A percentile compares a stretch with the other conserved stretches of the same genome.
Evolutionary conservation across 2,888 invertebrate genomes (phyloP).

Genomic region (Schrankia costaestrigalis): DNA sequence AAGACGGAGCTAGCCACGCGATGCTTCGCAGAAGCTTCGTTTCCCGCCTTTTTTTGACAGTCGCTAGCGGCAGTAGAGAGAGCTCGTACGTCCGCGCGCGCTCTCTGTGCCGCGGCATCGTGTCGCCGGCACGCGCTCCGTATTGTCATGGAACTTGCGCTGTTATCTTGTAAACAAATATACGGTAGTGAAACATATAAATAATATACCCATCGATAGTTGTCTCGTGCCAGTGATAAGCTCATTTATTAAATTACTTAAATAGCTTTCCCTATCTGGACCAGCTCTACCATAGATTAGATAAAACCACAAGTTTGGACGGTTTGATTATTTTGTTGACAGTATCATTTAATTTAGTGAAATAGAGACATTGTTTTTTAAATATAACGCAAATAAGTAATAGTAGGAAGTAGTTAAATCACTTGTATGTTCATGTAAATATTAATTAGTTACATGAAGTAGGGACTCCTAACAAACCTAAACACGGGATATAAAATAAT

Average conservation of each 20-base stretch:
- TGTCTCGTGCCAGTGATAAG: slow-evolving; percentile 48
- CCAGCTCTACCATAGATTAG: slow-evolving; percentile 35
- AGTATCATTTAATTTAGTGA: too few relatives aligned
- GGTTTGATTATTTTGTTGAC: too few relatives aligned
- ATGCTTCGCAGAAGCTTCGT: background rate
- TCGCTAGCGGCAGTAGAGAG: slow-evolving; percentile 36
- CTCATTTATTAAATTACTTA: slow-evolving; percentile 31
- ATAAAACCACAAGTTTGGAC: too few relatives aligned
- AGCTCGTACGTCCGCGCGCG: slow-evolving; percentile 29
- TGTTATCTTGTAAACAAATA: slow-evolving; percentile 7
- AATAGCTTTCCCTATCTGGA: too few relatives aligned
- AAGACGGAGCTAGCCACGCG: too few relatives aligned
- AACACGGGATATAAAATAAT: too few relatives aligned
- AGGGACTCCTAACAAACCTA: too few relatives aligned
- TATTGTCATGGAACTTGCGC: slow-evolving; percentile 5
- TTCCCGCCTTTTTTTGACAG: slow-evolving; percentile 58
- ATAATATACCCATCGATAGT: slow-evolving; percentile 32
- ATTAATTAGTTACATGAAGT: too few relatives aligned
- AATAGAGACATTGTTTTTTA: too few relatives aligned
- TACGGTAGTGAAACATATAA: slow-evolving; percentile 30
- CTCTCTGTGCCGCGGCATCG: slow-evolving; percentile 8
- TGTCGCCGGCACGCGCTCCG: slow-evolving; percentile 2
- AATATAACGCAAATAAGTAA: too few relatives aligned
- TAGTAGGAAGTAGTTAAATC: too few relatives aligned
- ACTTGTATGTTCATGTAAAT: too few relatives aligned